Conservation (phyloP, 2,888 invertebrate species). For the Eupsilia transversa region DNA sequence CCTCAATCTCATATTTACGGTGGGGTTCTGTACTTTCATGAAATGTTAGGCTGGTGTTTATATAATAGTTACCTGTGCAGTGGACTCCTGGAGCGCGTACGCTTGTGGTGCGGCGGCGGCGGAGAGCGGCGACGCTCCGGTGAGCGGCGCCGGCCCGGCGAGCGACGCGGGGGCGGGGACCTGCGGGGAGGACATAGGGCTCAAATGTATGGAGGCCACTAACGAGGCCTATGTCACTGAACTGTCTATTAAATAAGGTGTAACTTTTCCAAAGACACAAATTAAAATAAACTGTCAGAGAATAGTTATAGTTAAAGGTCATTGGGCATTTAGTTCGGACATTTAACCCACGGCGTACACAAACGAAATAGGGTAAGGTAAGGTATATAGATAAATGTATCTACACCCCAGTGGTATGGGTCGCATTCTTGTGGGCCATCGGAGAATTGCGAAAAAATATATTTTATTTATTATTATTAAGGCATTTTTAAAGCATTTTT, state of each 20-base stretch:
- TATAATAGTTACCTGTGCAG: constrained; percentile 67
- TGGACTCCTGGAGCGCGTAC: constrained; percentile 76
- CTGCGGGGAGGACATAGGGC: background rate
- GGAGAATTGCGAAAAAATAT: too few relatives aligned
- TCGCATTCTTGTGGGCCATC: too few relatives aligned
- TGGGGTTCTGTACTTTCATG: background rate
- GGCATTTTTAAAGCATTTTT: too few relatives aligned
- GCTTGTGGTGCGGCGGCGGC: constrained; percentile 32
- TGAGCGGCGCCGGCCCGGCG: constrained; percentile 44
- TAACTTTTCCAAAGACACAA: background rate
- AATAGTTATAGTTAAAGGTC: too few relatives aligned
- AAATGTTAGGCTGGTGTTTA: background rate
- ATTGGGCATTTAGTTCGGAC: too few relatives aligned
- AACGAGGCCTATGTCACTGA: background rate
- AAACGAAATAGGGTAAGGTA: too few relatives aligned
- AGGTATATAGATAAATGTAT: too few relatives aligned
- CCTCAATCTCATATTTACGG: background rate
- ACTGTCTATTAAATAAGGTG: background rate
- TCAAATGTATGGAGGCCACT: background rate
- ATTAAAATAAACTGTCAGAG: background rate
- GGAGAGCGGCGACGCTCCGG: constrained; percentile 40
- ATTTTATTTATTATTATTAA: too few relatives aligned
- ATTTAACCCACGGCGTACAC: too few relatives aligned
- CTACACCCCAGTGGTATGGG: too few relatives aligned
- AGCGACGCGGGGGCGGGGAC: background rate